Evolutionary conservation across 1,140 invertebrate species (phyloP).

Genomic region (Saccostrea glomerata): DNA sequence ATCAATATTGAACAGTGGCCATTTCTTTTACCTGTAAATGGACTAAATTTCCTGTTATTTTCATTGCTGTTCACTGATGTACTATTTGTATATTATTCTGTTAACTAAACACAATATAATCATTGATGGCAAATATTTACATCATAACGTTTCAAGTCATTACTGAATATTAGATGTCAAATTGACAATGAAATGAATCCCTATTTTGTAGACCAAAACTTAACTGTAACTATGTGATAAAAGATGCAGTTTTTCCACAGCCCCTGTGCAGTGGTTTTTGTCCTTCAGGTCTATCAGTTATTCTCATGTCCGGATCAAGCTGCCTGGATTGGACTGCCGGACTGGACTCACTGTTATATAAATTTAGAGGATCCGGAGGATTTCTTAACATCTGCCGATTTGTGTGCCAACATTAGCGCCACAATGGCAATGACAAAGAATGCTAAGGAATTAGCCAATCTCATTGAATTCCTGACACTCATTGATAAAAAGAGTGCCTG

Average conservation of each 20-base stretch:
- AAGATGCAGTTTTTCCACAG: not conserved
- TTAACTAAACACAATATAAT: not conserved
- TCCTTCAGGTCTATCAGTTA: not conserved
- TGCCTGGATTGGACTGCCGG: not conserved
- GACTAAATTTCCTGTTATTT: not conserved
- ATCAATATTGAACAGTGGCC: not conserved
- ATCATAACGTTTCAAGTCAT: not conserved
- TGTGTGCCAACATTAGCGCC: not conserved
- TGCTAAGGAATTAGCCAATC: not conserved
- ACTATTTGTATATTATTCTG: not conserved
- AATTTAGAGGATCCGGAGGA: not conserved
- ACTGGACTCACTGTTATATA: not conserved
- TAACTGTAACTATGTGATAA: not conserved
- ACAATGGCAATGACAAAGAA: conserved; percentile 19
- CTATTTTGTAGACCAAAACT: not conserved
- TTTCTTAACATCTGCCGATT: not conserved
- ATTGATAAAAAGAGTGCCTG: conserved; percentile 1
- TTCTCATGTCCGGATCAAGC: not conserved
- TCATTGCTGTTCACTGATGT: not conserved
- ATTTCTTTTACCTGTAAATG: not conserved
- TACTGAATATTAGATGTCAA: not conserved
- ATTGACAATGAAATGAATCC: not conserved
- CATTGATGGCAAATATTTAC: not conserved
- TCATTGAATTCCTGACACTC: not conserved
- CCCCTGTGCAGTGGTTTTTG: not conserved